A percentile compares a stretch with the other conserved stretches of the same genome.
These are phyloP conservation scores for Cephalophus harveyi DNA, from an alignment of 2,113 vertebrate genomes.

Conservation along the genomic window DNA sequence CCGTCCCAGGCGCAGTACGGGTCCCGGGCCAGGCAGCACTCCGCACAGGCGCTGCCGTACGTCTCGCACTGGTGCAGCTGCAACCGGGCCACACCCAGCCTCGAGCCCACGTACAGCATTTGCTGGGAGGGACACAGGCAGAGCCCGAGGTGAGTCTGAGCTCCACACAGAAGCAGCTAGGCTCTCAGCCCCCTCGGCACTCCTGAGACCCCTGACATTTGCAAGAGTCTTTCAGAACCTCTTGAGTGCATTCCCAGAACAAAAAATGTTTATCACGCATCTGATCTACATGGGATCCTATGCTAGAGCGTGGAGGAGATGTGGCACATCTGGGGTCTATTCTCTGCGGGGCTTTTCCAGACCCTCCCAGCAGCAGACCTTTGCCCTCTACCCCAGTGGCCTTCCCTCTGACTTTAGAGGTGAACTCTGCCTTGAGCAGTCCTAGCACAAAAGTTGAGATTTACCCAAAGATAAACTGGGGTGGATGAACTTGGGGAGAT, in stretches of 20 bases:
- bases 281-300: background rate
- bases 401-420: background rate
- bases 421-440: background rate
- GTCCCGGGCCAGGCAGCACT: conserved; percentile 95
- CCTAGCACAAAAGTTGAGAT: background rate
- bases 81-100: conserved; percentile 86
- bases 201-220: background rate
- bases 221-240: background rate
- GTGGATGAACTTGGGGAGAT: background rate
- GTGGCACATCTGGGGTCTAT: background rate
- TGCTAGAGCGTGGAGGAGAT: background rate
- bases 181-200: background rate
- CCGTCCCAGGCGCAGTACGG: conserved; percentile 96
- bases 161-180: background rate
- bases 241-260: background rate
- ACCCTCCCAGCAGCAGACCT: background rate
- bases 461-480: background rate
- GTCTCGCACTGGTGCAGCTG: conserved; percentile 90
- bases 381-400: background rate
- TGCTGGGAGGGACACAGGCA: conserved; percentile 80
- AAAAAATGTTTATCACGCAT: background rate
- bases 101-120: conserved; percentile 89
- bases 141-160: background rate
- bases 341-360: background rate
- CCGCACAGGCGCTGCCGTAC: conserved; percentile 91